Evolutionary conservation across 2,113 vertebrate genomes (phyloP).

Genomic region (Glaucidium brasilianum): DNA sequence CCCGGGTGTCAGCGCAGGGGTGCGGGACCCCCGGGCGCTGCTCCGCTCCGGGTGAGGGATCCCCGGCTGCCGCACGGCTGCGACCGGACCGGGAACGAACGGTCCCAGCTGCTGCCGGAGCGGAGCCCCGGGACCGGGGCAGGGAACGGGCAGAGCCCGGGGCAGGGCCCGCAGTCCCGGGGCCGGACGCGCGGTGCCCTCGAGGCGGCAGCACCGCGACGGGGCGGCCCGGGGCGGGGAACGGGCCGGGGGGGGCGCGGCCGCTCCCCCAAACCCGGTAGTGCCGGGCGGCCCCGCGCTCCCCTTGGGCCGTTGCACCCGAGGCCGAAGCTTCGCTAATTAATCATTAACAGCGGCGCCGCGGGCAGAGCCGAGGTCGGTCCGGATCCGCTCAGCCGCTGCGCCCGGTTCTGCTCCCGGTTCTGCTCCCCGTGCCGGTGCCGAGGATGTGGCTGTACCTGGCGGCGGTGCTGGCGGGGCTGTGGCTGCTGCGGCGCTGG

Average conservation of each 20-base stretch:
- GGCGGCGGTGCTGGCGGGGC: neutral
- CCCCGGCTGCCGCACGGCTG: neutral
- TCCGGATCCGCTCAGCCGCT: too few relatives aligned
- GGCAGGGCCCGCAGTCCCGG: neutral
- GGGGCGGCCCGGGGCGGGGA: neutral
- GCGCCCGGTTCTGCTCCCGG: neutral
- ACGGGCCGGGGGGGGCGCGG: neutral
- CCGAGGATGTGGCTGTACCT: neutral
- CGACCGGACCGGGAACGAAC: neutral
- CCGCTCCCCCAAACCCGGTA: neutral
- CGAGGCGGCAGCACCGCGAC: neutral
- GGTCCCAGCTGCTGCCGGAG: too few relatives aligned
- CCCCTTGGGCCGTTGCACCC: neutral
- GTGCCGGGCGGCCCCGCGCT: too few relatives aligned
- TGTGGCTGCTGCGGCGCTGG: constrained; percentile 7
- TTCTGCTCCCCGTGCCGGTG: too few relatives aligned
- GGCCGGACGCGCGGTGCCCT: neutral
- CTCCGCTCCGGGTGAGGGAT: neutral
- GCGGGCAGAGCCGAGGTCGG: neutral
- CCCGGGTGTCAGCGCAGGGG: too few relatives aligned
- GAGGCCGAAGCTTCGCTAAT: neutral
- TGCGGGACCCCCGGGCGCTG: neutral
- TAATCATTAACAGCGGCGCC: neutral
- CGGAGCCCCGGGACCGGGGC: neutral
- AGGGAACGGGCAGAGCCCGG: too few relatives aligned